Base-by-base conservation (phyloP, 2,113 vertebrate species). In the Rhadina sibilatrix region DNA sequence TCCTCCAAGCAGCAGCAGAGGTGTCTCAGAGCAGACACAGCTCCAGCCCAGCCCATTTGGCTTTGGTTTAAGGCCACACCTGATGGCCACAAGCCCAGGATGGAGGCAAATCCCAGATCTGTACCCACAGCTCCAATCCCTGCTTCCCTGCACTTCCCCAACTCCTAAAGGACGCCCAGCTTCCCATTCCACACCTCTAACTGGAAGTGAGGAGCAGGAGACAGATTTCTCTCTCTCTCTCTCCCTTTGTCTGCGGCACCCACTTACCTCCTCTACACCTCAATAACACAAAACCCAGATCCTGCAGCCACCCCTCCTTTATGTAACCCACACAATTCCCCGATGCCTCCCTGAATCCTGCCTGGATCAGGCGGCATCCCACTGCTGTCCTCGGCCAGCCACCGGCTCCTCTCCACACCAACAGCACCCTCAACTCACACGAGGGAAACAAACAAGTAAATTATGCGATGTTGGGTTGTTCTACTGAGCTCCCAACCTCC, bases 381-480 rank as follows among this genome's bases (percentile, higher is more conserved):
- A 28, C 1, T 2, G 1, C 71, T 4, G 8, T 1, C 59, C 54
- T 1, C 12, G 2, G 4, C 52, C 75, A n/a, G 54, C 17, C 87
- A 47, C 3, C 18, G 12, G 3, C 72, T 57, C 37, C 64, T 40
- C 28, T 52, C 6, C 2, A 1, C 15, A 5, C 22, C 47, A 9
- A 22, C 27, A n/a, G 24, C n/a, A 28, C 22, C 12, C 2, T 38
- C 35, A 44, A 19, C 46, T 50, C 89, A 9, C 5, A 0, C 28
- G 22, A n/a, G 18, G 33, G 12, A 18, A 46, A 20, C 5, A 38
- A 44, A 11, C 35, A 5, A 53, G n/a, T 1, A 2, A 42, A 65
- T 28, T 1, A 4, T 0, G 44, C 0, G 13, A 2, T 11, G 8
- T 2, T 0, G 18, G n/a, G 30, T 10, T 11, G 38, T 37, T 12